Evolutionary conservation across 2,113 vertebrate genomes (phyloP).

Genomic region (Merops nubicus): DNA sequence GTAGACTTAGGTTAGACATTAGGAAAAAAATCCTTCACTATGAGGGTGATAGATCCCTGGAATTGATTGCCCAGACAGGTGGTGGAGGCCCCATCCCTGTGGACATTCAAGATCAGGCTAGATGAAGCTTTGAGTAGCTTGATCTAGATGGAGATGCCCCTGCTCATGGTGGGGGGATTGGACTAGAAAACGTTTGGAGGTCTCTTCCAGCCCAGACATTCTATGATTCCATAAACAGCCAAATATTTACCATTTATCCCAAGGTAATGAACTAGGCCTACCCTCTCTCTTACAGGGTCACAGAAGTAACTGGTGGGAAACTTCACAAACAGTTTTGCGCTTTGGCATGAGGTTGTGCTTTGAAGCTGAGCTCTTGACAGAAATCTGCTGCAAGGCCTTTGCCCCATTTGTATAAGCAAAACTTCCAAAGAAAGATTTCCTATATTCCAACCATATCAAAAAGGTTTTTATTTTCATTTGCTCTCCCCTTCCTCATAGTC

Average conservation of each 20-base stretch:
- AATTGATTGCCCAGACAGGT: too few relatives aligned
- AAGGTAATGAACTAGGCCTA: not conserved
- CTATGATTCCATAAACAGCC: too few relatives aligned
- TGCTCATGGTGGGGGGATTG: too few relatives aligned
- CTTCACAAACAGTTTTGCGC: not conserved
- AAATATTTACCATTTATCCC: not conserved
- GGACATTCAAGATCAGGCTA: too few relatives aligned
- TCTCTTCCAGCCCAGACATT: too few relatives aligned
- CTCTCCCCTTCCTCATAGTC: not conserved
- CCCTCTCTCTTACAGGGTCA: not conserved
- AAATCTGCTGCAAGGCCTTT: not conserved
- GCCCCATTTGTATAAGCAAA: not conserved
- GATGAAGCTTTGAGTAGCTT: too few relatives aligned
- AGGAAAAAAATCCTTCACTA: too few relatives aligned
- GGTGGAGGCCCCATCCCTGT: too few relatives aligned
- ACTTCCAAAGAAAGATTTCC: not conserved
- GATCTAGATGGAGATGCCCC: too few relatives aligned
- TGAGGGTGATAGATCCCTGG: too few relatives aligned
- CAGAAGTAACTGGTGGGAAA: not conserved
- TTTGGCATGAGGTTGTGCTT: not conserved
- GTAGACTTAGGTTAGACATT: too few relatives aligned
- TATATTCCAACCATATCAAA: not conserved
- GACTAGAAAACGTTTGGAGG: too few relatives aligned
- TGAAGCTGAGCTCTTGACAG: not conserved
- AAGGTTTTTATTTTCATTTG: not conserved